Conservation (phyloP, 2,797 vertebrate genomes). For the Hylomyscus alleni region DNA sequence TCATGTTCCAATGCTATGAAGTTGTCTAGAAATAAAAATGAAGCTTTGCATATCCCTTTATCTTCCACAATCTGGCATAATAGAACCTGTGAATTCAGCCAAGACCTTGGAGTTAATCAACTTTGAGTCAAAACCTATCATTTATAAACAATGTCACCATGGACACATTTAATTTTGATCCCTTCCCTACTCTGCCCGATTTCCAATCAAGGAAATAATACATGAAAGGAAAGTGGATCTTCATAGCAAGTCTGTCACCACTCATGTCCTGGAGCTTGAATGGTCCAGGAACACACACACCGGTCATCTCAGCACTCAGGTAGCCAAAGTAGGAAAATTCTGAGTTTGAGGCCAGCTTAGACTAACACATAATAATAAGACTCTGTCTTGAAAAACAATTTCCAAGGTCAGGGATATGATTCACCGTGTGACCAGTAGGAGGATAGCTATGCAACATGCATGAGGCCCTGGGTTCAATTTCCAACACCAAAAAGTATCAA, state of each 20-base stretch:
- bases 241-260: background rate
- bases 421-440: background rate
- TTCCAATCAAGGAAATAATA: background rate
- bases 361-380: too few species aligned
- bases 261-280: background rate
- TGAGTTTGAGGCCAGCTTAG: background rate
- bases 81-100: background rate
- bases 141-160: background rate
- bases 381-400: background rate
- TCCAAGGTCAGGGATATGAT: background rate
- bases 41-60: background rate
- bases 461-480: background rate
- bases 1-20: background rate
- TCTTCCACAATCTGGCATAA: background rate
- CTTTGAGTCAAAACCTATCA: background rate
- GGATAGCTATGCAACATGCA: background rate
- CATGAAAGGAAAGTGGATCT: background rate
- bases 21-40: constrained; percentile 21
- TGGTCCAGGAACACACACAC: background rate
- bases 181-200: background rate
- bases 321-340: background rate
- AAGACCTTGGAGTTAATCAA: background rate
- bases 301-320: background rate
- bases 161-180: background rate
- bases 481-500: background rate